Base-by-base conservation (phyloP, 2,888 invertebrate genomes). In the Tanaodytes sp. region DNA sequence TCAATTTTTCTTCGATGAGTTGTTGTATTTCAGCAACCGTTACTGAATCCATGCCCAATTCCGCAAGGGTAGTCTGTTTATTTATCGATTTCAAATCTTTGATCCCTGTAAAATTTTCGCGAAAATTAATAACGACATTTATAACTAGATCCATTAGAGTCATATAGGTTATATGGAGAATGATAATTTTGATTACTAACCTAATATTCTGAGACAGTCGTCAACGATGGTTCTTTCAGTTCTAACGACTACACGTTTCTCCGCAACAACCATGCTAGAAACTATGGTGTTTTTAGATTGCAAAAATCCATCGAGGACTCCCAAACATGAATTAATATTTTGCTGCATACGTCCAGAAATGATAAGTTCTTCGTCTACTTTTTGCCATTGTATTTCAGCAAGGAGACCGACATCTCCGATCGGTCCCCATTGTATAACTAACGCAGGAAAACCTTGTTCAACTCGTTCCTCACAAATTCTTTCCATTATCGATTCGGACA, bases 1-100 rank as follows among this genome's bases (percentile, higher is more conserved):
- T 96, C 81, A 92, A 96, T 82, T 96, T 94, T 76, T 95, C 88
- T 83, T 97, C 96, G 1, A 97, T 84, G 0, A 93, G 92, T 85
- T 97, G 96, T 76, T 97, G 97, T 75, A 98, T 95, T 86, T 98
- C 97, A 0, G 97, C 95, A 0, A 94, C 95, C 95, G 96, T 97
- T 88, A 98, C 91, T 1, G 97, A 97, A 86, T 98, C 97, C 91
- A 98, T 93, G 30, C 98, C 98, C 71, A 98, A 87, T 82, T 98
- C 97, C 1, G 95, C 93, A 1, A 98, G 86, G 0, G 92, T 90
- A 0, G 91, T 89, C 78, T 91, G 90, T 68, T 89, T 88, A 40
- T 92, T 92, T 0, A 91, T 89, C 0, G 89, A 89, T 84, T 91
- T 93, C 80, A 82, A 80, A 73, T 86, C 85, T 43, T 83, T 81